phyloP scores from a whole-genome alignment of 2,888 invertebrate genomes.

The Stenichneumon culpator region DNA sequence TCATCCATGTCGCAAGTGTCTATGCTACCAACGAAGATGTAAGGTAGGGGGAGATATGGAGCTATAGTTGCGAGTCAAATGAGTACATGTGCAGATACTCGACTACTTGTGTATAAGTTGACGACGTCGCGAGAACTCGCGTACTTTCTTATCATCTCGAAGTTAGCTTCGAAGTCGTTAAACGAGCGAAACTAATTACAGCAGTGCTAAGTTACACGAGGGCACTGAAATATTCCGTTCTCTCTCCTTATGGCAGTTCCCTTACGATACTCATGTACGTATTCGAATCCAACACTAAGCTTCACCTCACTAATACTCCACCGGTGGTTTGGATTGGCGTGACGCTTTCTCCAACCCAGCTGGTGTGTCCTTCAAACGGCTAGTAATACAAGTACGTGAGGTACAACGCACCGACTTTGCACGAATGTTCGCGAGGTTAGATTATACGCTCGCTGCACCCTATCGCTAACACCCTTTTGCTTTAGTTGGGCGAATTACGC shows the following conservation, averaged over 20 bases:
- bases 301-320: conserved; percentile 34
- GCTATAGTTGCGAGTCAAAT: neutral
- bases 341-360: conserved; percentile 62
- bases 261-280: conserved; percentile 31
- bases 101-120: conserved; percentile 38
- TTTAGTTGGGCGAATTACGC: conserved; percentile 50
- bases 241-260: conserved; percentile 44
- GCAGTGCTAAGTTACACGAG: conserved; percentile 66
- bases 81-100: conserved; percentile 19
- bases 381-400: conserved; percentile 29
- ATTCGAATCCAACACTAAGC: conserved; percentile 40
- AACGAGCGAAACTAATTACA: conserved; percentile 80
- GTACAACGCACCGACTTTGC: conserved; percentile 64
- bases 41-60: neutral
- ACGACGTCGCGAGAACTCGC: conserved; percentile 51
- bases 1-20: conserved; percentile 22
- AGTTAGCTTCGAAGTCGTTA: conserved; percentile 78
- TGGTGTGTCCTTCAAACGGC: conserved; percentile 45
- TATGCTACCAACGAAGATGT: neutral
- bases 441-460: conserved; percentile 57
- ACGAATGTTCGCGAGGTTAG: conserved; percentile 67
- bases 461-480: conserved; percentile 40
- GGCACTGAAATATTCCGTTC: conserved; percentile 12
- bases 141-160: conserved; percentile 70
- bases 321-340: conserved; percentile 71